Percentiles rank a stretch among this genome's conserved stretches.
phyloP scores from a whole-genome alignment of 1,140 invertebrate species.

The Bombus balteatus region DNA sequence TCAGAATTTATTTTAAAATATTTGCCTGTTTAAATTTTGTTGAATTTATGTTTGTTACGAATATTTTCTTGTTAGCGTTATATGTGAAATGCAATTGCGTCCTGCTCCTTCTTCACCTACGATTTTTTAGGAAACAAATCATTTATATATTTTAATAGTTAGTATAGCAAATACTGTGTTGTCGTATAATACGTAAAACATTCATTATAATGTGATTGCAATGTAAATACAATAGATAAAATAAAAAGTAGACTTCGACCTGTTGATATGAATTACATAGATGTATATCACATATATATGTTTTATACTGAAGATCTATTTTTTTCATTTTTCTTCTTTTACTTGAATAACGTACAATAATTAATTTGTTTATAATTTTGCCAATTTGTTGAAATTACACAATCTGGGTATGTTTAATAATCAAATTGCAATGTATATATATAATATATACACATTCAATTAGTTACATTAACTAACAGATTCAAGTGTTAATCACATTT shows the following conservation, averaged over 20 bases:
- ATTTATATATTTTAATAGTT: slow-evolving; percentile 3
- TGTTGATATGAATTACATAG: slow-evolving; percentile 24
- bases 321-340: slow-evolving; percentile 4
- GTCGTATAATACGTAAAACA: slow-evolving; percentile 14
- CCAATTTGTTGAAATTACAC: slow-evolving; percentile 53
- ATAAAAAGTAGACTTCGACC: slow-evolving; percentile 18
- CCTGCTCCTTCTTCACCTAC: not conserved
- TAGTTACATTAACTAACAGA: slow-evolving; percentile 61
- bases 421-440: slow-evolving; percentile 63
- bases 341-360: slow-evolving; percentile 56
- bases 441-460: slow-evolving; percentile 61
- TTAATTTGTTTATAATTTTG: slow-evolving; percentile 43
- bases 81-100: slow-evolving; percentile 34
- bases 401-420: slow-evolving; percentile 62
- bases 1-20: slow-evolving; percentile 59
- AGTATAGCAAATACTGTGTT: slow-evolving; percentile 7
- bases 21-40: slow-evolving; percentile 34
- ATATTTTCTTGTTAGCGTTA: slow-evolving; percentile 30
- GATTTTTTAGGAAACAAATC: slow-evolving; percentile 22
- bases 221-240: slow-evolving; percentile 38
- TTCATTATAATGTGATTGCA: slow-evolving; percentile 28
- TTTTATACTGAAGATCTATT: slow-evolving; percentile 25
- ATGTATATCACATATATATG: slow-evolving; percentile 24
- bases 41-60: not conserved
- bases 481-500: slow-evolving; percentile 62